Percentiles rank a stretch among this genome's conserved stretches.
Conservation (phyloP, 2,797 vertebrate genomes). For the Vireo griseus region DNA sequence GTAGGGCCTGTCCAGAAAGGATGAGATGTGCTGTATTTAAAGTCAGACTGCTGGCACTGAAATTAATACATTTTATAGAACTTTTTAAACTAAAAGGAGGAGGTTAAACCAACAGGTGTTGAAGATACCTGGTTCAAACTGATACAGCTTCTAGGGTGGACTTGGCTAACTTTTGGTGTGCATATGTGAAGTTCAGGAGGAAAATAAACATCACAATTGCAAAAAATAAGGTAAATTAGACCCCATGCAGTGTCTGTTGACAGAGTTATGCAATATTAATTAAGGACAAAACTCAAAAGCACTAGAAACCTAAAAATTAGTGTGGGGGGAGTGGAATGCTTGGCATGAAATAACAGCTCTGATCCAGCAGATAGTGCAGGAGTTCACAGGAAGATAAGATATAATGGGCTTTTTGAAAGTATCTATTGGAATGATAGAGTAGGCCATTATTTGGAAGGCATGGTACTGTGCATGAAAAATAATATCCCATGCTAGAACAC, state of each 20-base stretch:
- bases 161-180: neutral
- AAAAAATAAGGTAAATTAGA: neutral
- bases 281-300: neutral
- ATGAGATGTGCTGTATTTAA: neutral
- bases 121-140: neutral
- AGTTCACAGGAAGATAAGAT: neutral
- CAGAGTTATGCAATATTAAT: neutral
- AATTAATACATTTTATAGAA: neutral
- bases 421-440: neutral
- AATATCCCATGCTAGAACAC: neutral
- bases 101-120: neutral
- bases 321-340: neutral
- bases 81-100: neutral
- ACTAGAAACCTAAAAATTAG: neutral
- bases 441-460: neutral
- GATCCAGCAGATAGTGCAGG: neutral
- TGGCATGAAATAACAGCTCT: neutral
- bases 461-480: neutral
- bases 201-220: neutral
- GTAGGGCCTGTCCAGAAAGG: neutral
- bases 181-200: neutral
- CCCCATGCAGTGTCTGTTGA: neutral
- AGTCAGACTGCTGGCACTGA: neutral
- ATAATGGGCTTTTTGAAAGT: neutral
- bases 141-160: neutral